Conservation (phyloP, 2,888 invertebrate species). For the Prosapia bicincta region DNA sequence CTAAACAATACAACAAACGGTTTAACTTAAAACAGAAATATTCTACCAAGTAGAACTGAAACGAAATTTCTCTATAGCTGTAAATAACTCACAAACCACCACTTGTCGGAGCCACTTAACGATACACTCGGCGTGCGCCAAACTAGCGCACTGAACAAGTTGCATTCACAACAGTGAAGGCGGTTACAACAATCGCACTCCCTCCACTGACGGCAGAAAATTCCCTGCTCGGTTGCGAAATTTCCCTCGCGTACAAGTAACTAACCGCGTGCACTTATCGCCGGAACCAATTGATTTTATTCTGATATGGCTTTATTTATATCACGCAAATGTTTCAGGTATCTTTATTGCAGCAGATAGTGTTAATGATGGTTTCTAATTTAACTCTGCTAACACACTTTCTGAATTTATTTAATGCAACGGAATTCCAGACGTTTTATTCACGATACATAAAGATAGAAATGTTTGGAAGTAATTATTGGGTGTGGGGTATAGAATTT, state of each 20-base stretch:
- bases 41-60: too few species aligned
- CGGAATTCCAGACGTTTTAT: too few species aligned
- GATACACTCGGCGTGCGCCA: background rate
- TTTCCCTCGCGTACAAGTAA: background rate
- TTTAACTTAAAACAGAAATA: too few species aligned
- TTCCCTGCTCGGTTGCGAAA: background rate
- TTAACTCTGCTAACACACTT: background rate
- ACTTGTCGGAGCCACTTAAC: background rate
- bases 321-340: background rate
- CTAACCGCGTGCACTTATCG: background rate
- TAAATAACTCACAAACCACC: background rate
- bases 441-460: too few species aligned
- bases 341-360: background rate
- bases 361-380: background rate
- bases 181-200: background rate
- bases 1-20: too few species aligned
- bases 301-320: background rate
- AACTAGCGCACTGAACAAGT: background rate
- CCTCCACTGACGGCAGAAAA: background rate
- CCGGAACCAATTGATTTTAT: background rate
- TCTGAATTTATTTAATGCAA: too few species aligned
- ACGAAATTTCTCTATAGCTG: too few species aligned
- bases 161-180: background rate
- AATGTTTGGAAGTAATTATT: too few species aligned
- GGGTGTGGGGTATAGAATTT: too few species aligned